Base-by-base conservation (phyloP, 2,888 invertebrate species). In the Cyclophora punctaria region DNA sequence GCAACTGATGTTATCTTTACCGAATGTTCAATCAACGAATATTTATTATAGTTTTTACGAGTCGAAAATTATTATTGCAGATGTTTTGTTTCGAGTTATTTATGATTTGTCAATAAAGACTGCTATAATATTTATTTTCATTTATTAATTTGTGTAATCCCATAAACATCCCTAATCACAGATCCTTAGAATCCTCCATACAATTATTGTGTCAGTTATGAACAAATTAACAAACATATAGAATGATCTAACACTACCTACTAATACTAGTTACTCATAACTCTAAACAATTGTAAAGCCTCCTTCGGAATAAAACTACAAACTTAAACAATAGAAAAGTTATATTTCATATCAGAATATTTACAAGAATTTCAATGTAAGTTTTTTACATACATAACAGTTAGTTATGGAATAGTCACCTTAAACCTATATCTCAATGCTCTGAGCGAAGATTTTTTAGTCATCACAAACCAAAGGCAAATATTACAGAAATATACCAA, bases 401-500 rank as follows among this genome's bases (percentile, higher is more conserved):
- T 20, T 33, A 34, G 64, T 50, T 64, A 59, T 53, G 78, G 78
- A 56, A 78, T 66, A 49, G 69, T 64, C 34, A 82, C 64, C 69
- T 70, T 76, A 55, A 85, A 79, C 55, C 63, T 72, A 60, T 83
- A 85, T 61, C 73, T 68, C n/a, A 77, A 52, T 43, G 67, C 67
- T 63, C 70, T 79, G 67, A 82, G 75, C 66, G 74, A 72, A 20
- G 68, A 59, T 67, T 75, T 85, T 64, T 78, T 85, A 49, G 71
- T 74, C 76, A 83, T 83, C 62, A 85, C 65, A 62, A 81, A 87
- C 86, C 86, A 87, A 48, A 86, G 66, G 59, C 80, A 79, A 41
- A 84, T 69, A 57, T 87, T 86, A 71, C 82, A 85, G 72, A 85
- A 86, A 67, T 84, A 86, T 43, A 84, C 74, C 47, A 86, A 70